Evolutionary conservation across 2,113 vertebrate species (phyloP).

Genomic region (Solea senegalensis): DNA sequence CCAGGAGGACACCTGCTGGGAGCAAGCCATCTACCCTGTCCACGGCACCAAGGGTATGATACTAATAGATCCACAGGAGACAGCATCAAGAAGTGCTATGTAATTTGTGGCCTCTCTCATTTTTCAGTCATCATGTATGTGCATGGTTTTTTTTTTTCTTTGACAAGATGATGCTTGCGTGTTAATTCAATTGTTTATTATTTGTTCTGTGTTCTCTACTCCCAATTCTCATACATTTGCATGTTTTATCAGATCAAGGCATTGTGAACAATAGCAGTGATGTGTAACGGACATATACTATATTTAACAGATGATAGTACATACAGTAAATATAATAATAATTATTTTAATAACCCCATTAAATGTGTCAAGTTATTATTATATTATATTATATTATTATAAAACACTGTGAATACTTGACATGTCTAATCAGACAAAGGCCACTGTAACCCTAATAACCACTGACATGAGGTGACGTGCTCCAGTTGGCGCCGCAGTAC

Average conservation of each 20-base stretch:
- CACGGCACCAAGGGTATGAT: slow-evolving; percentile 83
- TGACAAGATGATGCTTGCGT: background rate
- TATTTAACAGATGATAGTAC: background rate
- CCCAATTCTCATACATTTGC: slow-evolving; percentile 30
- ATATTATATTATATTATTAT: no score
- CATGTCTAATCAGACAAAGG: background rate
- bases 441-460: slow-evolving; percentile 22
- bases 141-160: background rate
- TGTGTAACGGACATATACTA: background rate
- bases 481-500: slow-evolving; percentile 52
- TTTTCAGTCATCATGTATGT: background rate
- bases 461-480: slow-evolving; percentile 45
- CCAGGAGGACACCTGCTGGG: slow-evolving; percentile 95
- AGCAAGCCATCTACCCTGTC: slow-evolving; percentile 96
- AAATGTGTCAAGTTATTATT: no score
- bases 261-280: slow-evolving; percentile 18
- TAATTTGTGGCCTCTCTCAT: background rate
- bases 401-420: background rate
- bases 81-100: background rate
- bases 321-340: no score
- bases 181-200: background rate
- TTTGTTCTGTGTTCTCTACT: background rate
- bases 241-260: slow-evolving; percentile 51
- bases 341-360: no score
- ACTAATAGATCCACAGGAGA: background rate